Evolutionary conservation across 1,140 invertebrate genomes (phyloP), one percentile per base, ranked within the genome.

Genomic region (Micrasema minimum): DNA sequence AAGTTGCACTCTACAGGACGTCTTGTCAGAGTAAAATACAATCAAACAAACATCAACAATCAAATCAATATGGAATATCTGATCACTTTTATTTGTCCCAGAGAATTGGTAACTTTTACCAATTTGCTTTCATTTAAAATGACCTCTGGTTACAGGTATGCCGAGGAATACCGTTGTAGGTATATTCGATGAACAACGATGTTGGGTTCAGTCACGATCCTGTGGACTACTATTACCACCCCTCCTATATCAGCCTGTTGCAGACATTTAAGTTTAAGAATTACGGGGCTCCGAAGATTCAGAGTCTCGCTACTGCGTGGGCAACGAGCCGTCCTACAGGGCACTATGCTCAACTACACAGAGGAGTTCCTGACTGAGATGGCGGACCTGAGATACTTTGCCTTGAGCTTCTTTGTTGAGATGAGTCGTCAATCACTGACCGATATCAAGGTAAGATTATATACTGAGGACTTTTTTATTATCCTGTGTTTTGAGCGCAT

Each of bases 341-440:
- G 31, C 69, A 71, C 37, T n/a, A 70, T 73, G 67, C 48, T 75
- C 18, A 75, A 75, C 62, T 73, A 73, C 43, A 75, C 74, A 0
- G 74, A 75, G 61, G 74, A 75, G 48, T 75, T 75, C 37, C 51
- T 75, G 2, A 71, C 65, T 0, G 69, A 75, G 55, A 75, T 75
- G 74, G 67, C 64, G 9, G 64, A 71, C 22, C 31, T 73, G 38
- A 67, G 53, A 59, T 75, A 75, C 46, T 75, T 75, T 35, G 67
- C 74, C 1, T 61, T 75, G 16, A 72, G 71, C 38, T 75, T 75
- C 61, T 73, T 73, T 26, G 74, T 75, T 0, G 74, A 75, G 62
- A 70, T 72, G 71, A 72, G 71, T 41, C 74, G 41, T 43, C n/a
- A n/a, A n/a, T n/a, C n/a, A n/a, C n/a, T n/a, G n/a, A n/a, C n/a